These are phyloP conservation scores for Megalopta genalis DNA, from an alignment of 1,140 invertebrate species.

Conservation along the genomic window DNA sequence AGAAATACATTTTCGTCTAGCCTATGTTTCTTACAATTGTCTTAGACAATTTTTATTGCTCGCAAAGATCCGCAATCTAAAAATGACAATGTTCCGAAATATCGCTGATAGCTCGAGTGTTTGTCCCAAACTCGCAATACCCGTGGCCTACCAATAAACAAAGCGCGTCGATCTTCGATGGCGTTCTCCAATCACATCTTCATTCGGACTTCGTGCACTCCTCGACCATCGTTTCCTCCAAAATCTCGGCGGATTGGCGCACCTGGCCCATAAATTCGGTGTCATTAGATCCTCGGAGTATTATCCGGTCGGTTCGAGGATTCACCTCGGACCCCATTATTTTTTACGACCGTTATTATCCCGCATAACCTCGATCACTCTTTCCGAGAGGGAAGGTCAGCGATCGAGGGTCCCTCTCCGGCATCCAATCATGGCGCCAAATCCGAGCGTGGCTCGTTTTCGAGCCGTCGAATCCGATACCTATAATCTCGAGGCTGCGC, in stretches of 20 bases:
- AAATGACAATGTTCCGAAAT: too few relatives aligned
- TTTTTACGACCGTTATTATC: conserved; percentile 56
- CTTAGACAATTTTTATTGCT: too few relatives aligned
- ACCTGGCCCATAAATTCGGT: conserved; percentile 35
- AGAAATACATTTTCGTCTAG: too few relatives aligned
- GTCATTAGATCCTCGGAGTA: conserved; percentile 38
- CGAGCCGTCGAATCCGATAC: not conserved
- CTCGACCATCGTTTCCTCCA: not conserved
- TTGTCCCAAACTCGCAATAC: too few relatives aligned
- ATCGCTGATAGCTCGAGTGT: too few relatives aligned
- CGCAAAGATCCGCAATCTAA: too few relatives aligned
- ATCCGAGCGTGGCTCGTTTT: conserved; percentile 24
- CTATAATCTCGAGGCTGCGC: not conserved
- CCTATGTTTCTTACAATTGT: too few relatives aligned
- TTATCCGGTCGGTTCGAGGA: conserved; percentile 26
- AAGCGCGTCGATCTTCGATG: too few relatives aligned
- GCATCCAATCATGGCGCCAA: conserved; percentile 28
- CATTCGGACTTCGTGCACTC: not conserved
- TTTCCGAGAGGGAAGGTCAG: conserved; percentile 21
- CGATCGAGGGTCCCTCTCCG: conserved; percentile 24
- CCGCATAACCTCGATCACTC: conserved; percentile 36
- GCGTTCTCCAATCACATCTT: not conserved
- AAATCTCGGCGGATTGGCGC: not conserved
- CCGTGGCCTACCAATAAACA: too few relatives aligned
- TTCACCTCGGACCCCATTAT: conserved; percentile 28